phyloP scores from a whole-genome alignment of 2,797 vertebrate genomes.

The Manis javanica region DNA sequence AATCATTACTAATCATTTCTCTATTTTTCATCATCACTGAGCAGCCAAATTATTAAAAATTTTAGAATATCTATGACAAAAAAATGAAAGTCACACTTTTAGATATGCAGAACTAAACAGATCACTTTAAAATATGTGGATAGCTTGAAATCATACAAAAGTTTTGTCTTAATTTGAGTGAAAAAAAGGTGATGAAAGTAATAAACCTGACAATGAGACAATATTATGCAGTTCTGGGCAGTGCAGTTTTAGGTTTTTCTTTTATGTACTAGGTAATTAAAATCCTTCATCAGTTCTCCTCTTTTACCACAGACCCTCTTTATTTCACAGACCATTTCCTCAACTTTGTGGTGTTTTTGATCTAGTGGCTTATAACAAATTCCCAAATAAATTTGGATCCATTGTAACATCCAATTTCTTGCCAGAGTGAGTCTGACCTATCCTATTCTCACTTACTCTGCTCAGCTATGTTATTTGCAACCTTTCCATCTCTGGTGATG shows the following conservation, averaged over 20 bases:
- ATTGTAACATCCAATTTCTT: constrained; percentile 73
- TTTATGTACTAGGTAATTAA: constrained; percentile 62
- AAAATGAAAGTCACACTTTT: background rate
- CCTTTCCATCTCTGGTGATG: constrained; percentile 20
- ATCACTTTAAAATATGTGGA: background rate
- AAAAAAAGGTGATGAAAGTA: background rate
- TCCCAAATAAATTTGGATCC: constrained; percentile 68
- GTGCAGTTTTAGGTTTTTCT: background rate
- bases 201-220: background rate
- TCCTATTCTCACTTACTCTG: constrained; percentile 19
- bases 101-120: background rate
- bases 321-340: constrained; percentile 71
- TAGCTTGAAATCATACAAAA: background rate
- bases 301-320: constrained; percentile 55
- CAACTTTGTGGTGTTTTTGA: constrained; percentile 61
- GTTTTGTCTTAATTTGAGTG: background rate
- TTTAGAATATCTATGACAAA: background rate
- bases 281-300: constrained; percentile 36
- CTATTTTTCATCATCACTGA: background rate
- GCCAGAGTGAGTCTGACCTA: constrained; percentile 66
- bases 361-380: constrained; percentile 62
- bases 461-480: constrained; percentile 45
- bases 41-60: background rate
- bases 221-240: background rate
- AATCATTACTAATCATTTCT: background rate